These are phyloP conservation scores for Mycalesis mineus DNA, from an alignment of 2,888 invertebrate species.

Conservation along the genomic window DNA sequence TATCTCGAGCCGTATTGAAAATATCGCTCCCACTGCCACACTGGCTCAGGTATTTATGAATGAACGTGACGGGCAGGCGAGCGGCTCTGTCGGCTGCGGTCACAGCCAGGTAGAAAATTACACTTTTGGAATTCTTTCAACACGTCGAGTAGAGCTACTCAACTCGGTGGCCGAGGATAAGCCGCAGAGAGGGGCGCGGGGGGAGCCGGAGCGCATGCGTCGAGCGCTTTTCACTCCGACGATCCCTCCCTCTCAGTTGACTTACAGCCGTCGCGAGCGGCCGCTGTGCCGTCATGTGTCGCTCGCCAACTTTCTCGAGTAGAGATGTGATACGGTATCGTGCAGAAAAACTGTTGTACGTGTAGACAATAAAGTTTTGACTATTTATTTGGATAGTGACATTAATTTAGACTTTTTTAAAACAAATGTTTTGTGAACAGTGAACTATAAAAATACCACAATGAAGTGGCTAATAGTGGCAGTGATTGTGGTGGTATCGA, in stretches of 20 bases:
- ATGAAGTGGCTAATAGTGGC: constrained; percentile 72
- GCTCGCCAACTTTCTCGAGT: constrained; percentile 73
- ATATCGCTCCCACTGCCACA: constrained; percentile 44
- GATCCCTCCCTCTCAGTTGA: constrained; percentile 73
- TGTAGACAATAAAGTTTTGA: constrained; percentile 35
- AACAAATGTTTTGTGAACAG: constrained; percentile 50
- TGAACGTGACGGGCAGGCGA: constrained; percentile 71
- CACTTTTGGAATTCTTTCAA: constrained; percentile 75
- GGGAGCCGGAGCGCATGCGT: constrained; percentile 71
- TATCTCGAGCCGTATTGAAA: constrained; percentile 45
- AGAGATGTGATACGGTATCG: constrained; percentile 76
- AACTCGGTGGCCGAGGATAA: constrained; percentile 63
- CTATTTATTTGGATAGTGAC: constrained; percentile 38
- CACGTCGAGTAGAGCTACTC: constrained; percentile 68
- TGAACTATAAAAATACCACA: constrained; percentile 49
- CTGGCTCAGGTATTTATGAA: constrained; percentile 74
- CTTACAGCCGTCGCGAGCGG: constrained; percentile 62
- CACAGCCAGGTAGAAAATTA: constrained; percentile 75
- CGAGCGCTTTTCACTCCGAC: constrained; percentile 59
- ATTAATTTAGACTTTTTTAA: constrained; percentile 32
- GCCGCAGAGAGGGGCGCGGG: constrained; percentile 77
- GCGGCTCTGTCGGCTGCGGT: constrained; percentile 61
- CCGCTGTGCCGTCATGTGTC: constrained; percentile 81
- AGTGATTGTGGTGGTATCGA: constrained; percentile 66
- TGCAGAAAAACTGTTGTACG: constrained; percentile 43